A percentile compares a stretch with the other conserved stretches of the same genome.
Conservation (phyloP, 2,888 invertebrate species). For the Phortica magna region DNA sequence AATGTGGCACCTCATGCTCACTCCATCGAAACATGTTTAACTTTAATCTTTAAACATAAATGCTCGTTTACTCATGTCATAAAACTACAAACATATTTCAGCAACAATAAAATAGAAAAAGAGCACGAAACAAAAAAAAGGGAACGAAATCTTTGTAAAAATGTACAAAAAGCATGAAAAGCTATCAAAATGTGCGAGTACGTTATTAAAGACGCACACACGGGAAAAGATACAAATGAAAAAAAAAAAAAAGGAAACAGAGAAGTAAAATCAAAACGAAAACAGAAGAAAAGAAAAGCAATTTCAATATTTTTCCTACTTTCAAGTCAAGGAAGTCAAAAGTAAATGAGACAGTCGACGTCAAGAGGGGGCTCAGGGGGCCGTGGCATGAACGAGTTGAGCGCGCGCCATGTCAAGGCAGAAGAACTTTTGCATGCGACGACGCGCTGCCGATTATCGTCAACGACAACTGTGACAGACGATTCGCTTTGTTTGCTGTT, state of each 20-base stretch:
- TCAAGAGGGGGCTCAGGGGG: background rate
- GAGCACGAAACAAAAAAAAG: slow-evolving; percentile 53
- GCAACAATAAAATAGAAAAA: slow-evolving; percentile 23
- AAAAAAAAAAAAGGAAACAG: slow-evolving; percentile 37
- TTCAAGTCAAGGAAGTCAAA: slow-evolving; percentile 3
- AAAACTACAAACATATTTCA: slow-evolving; percentile 15
- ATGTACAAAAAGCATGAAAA: background rate
- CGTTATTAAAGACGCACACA: background rate
- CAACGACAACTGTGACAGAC: background rate
- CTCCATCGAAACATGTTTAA: too few species aligned
- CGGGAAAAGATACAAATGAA: slow-evolving; percentile 38
- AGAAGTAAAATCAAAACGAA: slow-evolving; percentile 39
- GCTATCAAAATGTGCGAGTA: background rate
- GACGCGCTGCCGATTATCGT: slow-evolving; percentile 41
- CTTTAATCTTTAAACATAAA: background rate
- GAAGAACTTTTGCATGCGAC: slow-evolving; percentile 43
- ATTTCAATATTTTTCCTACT: slow-evolving; percentile 62
- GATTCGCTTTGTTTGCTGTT: background rate
- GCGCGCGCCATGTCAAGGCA: background rate
- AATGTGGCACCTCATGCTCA: too few species aligned
- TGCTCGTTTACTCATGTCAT: background rate
- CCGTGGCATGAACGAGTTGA: background rate
- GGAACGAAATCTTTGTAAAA: slow-evolving; percentile 40
- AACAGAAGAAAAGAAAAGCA: slow-evolving; percentile 41
- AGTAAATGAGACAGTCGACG: background rate